Evolutionary conservation across 2,113 vertebrate species (phyloP), one percentile per base, ranked within the genome.

Genomic region (Sturnus vulgaris): DNA sequence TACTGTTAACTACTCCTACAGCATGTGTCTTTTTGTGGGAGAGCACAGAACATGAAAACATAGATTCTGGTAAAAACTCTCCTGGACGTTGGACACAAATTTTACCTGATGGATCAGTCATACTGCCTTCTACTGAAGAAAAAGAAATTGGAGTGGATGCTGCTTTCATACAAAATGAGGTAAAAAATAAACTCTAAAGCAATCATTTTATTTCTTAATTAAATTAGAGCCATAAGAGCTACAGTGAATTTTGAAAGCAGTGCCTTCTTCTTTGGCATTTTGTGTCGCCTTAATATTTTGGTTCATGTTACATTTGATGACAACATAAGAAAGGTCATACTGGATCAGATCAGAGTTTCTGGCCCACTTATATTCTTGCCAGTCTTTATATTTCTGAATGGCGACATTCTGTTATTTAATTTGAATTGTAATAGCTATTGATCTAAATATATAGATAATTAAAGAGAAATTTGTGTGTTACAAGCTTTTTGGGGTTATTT

Each of bases 1-100:
- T 98, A 27, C 95, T 99, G 8, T 88, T 99, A 77, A 86, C 95
- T 35, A 94, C 95, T 91, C 69, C 98, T 71, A 98, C 97, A 31
- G 98, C 98, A 30, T 97, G 97, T 83, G 94, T 98, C 24, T 98
- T 99, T 87, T 97, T 99, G 68, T 99, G 99, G 99, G 99, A 99
- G 88, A 98, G 97, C 88, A 69, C 82, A 42, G 98, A 98, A 75
- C 46, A 53, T 61, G 96, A 93, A 86, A 98, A 92, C 68, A 91
- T 97, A 46, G 50, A 73, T 5, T 94, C 82, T 53, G 65, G 86
- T 10, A 97, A 98, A 91, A 98, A 96, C 47, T 94, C 94, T 39
- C 89, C 96, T 56, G 99, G 99, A 24, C 97, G 39, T 20, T 99
- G 99, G 99, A 97, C 96, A 3, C 98, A 98, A 60, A 97, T 99